These are phyloP conservation scores for Drosophila mimetica DNA, from an alignment of 2,888 invertebrate species.

Conservation along the genomic window DNA sequence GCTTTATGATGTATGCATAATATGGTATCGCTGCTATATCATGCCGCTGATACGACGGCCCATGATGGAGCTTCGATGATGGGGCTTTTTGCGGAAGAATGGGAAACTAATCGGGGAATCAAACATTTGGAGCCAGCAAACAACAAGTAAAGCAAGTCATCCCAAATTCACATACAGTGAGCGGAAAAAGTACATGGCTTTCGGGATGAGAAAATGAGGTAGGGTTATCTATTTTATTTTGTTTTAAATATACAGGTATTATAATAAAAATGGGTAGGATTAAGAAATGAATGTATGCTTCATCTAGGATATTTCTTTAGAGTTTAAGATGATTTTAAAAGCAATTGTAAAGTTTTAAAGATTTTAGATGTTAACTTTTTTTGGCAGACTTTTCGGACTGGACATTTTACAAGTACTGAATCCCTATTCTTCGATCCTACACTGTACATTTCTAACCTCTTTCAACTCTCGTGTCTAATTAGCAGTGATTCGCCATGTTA, in stretches of 20 bases:
- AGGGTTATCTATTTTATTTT: neutral
- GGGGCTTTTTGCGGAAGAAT: neutral
- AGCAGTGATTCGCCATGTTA: constrained; percentile 30
- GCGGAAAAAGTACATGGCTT: neutral
- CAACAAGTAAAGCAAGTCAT: constrained; percentile 11
- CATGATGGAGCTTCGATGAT: constrained; percentile 16
- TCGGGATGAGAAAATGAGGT: too few relatives aligned
- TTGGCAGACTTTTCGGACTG: too few relatives aligned
- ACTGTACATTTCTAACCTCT: constrained; percentile 7
- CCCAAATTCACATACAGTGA: constrained; percentile 7
- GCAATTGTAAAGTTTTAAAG: too few relatives aligned
- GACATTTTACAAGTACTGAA: too few relatives aligned
- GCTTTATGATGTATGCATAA: constrained; percentile 8
- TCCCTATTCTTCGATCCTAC: neutral
- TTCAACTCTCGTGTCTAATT: constrained; percentile 25
- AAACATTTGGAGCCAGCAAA: constrained; percentile 4
- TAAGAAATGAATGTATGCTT: too few relatives aligned
- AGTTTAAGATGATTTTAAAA: too few relatives aligned
- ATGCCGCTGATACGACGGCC: constrained; percentile 14
- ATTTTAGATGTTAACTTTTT: too few relatives aligned
- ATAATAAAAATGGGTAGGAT: too few relatives aligned
- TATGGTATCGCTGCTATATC: neutral
- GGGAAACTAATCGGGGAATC: neutral
- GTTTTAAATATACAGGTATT: too few relatives aligned
- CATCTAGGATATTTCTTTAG: too few relatives aligned